Conservation (phyloP, 2,113 vertebrate species). For the Carassius auratus region DNA sequence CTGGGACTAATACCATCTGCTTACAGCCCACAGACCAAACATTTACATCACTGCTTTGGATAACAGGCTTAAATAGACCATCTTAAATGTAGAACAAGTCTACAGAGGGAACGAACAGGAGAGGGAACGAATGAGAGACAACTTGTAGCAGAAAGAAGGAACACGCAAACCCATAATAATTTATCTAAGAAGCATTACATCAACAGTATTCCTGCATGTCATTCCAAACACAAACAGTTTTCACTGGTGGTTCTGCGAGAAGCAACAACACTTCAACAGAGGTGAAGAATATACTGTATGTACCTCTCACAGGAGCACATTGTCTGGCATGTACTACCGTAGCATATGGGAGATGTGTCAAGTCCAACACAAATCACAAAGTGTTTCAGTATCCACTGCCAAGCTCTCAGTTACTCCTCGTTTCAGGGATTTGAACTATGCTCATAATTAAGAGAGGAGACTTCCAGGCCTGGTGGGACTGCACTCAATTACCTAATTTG, state of each 20-base stretch:
- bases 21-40: conserved; percentile 66
- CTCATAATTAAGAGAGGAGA: conserved; percentile 52
- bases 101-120: neutral
- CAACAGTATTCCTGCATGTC: neutral
- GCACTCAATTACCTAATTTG: conserved; percentile 53
- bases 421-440: conserved; percentile 66
- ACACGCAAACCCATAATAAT: neutral
- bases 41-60: conserved; percentile 59
- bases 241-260: neutral
- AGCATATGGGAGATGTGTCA: conserved; percentile 75
- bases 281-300: conserved; percentile 10
- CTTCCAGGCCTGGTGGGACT: conserved; percentile 53
- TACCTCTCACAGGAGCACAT: conserved; percentile 22
- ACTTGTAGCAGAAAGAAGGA: neutral
- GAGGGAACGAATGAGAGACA: neutral
- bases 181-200: conserved; percentile 24
- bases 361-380: conserved; percentile 69
- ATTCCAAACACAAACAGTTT: conserved; percentile 30
- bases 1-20: conserved; percentile 69
- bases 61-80: conserved; percentile 53
- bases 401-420: conserved; percentile 65
- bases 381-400: conserved; percentile 57
- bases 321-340: conserved; percentile 42
- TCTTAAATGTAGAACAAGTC: conserved; percentile 9
- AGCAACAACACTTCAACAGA: neutral